phyloP scores from a whole-genome alignment of 2,888 invertebrate genomes.

The Rhagium mordax region DNA sequence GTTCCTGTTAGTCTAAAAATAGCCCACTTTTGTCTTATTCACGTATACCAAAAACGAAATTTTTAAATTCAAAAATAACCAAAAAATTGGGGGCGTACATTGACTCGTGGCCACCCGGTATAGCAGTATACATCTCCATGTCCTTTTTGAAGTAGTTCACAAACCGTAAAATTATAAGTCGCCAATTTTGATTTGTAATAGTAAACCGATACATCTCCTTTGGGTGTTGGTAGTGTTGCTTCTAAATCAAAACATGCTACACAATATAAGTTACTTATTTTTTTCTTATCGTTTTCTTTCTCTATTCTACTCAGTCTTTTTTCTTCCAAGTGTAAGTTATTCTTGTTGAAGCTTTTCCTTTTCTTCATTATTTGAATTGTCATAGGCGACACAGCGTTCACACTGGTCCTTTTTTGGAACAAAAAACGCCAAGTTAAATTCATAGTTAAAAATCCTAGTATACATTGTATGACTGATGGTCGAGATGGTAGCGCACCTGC shows the following conservation, averaged over 20 bases:
- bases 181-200: conserved; percentile 55
- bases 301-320: conserved; percentile 23
- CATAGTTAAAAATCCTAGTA: conserved; percentile 32
- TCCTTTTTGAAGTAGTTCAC: conserved; percentile 52
- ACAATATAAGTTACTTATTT: conserved; percentile 1
- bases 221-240: conserved; percentile 49
- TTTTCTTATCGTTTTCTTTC: conserved; percentile 31
- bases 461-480: too few species aligned
- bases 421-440: conserved; percentile 38
- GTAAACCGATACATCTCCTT: conserved; percentile 46
- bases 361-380: conserved; percentile 28
- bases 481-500: too few species aligned
- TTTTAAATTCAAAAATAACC: too few species aligned
- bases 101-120: too few species aligned
- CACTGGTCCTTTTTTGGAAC: conserved; percentile 42
- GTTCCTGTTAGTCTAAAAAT: too few species aligned
- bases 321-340: conserved; percentile 28
- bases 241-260: conserved; percentile 46
- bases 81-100: too few species aligned
- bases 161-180: conserved; percentile 57
- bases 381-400: conserved; percentile 28
- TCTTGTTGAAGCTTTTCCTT: conserved; percentile 8
- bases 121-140: conserved; percentile 42
- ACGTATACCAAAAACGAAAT: too few species aligned
- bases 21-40: too few species aligned